Evolutionary conservation across 2,797 vertebrate genomes (phyloP).

Genomic region (Eulemur albifrons): DNA sequence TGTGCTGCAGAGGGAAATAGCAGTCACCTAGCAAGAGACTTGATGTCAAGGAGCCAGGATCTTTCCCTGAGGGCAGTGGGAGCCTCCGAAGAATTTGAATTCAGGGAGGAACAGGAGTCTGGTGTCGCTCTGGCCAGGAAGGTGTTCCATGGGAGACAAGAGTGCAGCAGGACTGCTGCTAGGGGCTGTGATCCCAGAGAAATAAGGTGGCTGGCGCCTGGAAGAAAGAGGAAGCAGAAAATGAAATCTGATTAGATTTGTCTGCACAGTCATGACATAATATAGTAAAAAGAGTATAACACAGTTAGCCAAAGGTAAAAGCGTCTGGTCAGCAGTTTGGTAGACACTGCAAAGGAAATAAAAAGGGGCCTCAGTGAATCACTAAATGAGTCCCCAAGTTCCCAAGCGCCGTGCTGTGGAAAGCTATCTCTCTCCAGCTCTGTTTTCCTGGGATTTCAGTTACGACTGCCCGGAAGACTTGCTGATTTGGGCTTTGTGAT

Average conservation of each 20-base stretch:
- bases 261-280: neutral
- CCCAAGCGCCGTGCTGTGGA: neutral
- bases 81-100: neutral
- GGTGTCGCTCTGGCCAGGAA: neutral
- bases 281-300: neutral
- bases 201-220: neutral
- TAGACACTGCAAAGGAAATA: neutral
- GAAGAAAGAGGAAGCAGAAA: conserved; percentile 31
- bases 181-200: neutral
- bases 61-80: neutral
- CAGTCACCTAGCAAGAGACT: neutral
- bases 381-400: neutral
- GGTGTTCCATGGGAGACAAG: neutral
- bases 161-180: neutral
- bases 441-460: neutral
- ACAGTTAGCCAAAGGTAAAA: neutral
- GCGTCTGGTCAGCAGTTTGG: neutral
- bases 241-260: conserved; percentile 38
- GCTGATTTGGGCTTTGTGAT: neutral
- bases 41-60: neutral
- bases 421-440: neutral
- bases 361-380: neutral
- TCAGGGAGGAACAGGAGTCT: neutral
- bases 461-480: neutral
- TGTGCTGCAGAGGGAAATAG: neutral